Conservation (phyloP, 1,140 invertebrate genomes). For the Zophobas morio region DNA sequence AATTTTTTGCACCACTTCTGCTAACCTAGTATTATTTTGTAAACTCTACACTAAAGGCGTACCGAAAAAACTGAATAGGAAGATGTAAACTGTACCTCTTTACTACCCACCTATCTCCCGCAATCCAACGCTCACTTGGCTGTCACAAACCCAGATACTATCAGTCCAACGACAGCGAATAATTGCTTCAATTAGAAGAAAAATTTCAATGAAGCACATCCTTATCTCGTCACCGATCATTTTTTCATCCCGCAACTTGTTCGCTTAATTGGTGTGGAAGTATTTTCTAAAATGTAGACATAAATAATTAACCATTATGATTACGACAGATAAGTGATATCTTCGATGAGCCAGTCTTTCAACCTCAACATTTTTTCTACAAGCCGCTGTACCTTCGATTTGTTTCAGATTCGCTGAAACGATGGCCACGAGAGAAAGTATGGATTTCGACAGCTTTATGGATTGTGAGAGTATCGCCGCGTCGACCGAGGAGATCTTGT, state of each 20-base stretch:
- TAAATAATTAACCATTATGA: constrained; percentile 13
- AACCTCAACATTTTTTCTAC: not conserved
- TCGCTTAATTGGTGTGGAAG: not conserved
- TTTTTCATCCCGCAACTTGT: not conserved
- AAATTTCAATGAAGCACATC: constrained; percentile 20
- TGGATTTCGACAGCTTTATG: constrained; percentile 65
- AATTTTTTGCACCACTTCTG: too few species aligned
- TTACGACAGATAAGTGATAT: constrained; percentile 7
- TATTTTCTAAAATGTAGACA: constrained; percentile 2
- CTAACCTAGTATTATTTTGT: too few species aligned
- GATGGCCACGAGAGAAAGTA: constrained; percentile 60
- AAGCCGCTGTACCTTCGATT: not conserved
- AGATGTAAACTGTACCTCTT: too few species aligned
- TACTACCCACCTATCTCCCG: too few species aligned
- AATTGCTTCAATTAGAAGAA: constrained; percentile 26
- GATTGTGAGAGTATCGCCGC: constrained; percentile 65
- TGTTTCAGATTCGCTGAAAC: constrained; percentile 20
- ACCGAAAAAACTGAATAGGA: too few species aligned
- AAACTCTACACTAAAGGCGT: too few species aligned
- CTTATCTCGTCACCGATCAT: constrained; percentile 13
- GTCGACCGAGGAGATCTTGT: constrained; percentile 66
- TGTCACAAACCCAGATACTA: not conserved
- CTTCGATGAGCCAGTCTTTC: constrained; percentile 1
- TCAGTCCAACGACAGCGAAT: constrained; percentile 1
- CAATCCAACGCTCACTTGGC: too few species aligned